Evolutionary conservation across 2,113 vertebrate genomes (phyloP).

Genomic region (Tor tambroides): DNA sequence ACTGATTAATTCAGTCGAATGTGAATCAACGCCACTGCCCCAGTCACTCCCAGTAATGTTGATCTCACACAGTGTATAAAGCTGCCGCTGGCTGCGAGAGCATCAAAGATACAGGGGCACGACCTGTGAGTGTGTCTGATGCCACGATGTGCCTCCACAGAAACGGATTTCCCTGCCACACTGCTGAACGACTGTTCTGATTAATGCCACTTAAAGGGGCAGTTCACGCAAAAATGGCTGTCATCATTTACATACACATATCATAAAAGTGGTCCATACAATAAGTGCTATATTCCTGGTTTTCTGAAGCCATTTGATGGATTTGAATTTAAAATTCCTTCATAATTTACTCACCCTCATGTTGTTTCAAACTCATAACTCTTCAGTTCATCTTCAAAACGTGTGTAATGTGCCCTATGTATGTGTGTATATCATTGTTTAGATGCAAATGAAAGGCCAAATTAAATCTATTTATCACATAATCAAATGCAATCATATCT

Average conservation of each 20-base stretch:
- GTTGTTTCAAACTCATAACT: not conserved
- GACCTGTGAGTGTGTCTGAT: not conserved
- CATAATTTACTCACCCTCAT: not conserved
- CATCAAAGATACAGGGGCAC: conserved; percentile 12
- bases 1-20: not conserved
- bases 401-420: no score
- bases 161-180: not conserved
- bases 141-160: not conserved
- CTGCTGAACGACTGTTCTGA: not conserved
- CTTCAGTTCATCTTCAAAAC: no score
- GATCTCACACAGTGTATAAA: conserved; percentile 3
- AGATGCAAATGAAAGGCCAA: no score
- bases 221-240: not conserved
- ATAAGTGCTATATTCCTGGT: not conserved
- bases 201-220: not conserved
- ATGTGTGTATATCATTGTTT: no score
- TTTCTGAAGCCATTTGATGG: not conserved
- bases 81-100: not conserved
- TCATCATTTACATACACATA: not conserved
- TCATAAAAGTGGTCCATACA: not conserved
- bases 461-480: no score
- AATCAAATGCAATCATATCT: no score
- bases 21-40: not conserved
- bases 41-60: not conserved
- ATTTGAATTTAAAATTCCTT: not conserved